These are phyloP conservation scores for Agrypnia vestita DNA, from an alignment of 1,140 invertebrate genomes.

Conservation along the genomic window DNA sequence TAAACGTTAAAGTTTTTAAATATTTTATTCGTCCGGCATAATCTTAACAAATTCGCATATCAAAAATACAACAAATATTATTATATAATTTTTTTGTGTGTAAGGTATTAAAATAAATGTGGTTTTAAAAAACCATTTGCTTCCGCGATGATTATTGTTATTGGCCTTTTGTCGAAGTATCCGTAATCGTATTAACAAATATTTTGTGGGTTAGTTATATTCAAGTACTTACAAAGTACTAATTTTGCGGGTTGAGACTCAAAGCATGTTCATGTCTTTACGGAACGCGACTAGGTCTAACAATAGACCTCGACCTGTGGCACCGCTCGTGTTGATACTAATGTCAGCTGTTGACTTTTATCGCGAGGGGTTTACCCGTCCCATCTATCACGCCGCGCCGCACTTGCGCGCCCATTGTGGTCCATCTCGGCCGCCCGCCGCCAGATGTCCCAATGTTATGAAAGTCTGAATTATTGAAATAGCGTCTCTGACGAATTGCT, in stretches of 20 bases:
- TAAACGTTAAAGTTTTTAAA: too few species aligned
- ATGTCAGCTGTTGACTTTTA: conserved; percentile 45
- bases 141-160: too few species aligned
- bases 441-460: conserved; percentile 11
- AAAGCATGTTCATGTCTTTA: not conserved
- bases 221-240: too few species aligned
- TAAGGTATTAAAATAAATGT: too few species aligned
- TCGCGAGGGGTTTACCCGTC: conserved; percentile 27
- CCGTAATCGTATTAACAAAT: too few species aligned
- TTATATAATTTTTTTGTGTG: too few species aligned
- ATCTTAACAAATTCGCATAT: too few species aligned
- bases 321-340: not conserved
- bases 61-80: too few species aligned
- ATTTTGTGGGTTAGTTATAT: not conserved
- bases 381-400: conserved; percentile 28
- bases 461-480: conserved; percentile 41
- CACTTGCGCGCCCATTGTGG: conserved; percentile 35
- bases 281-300: not conserved
- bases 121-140: too few species aligned
- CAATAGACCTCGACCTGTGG: conserved; percentile 9
- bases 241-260: not conserved
- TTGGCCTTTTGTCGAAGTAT: too few species aligned
- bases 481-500: conserved; percentile 26
- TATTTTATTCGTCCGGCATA: too few species aligned
- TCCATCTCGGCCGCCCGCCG: conserved; percentile 6